These are phyloP conservation scores for Calephelis perditalis DNA, from an alignment of 2,888 invertebrate genomes.

Conservation along the genomic window DNA sequence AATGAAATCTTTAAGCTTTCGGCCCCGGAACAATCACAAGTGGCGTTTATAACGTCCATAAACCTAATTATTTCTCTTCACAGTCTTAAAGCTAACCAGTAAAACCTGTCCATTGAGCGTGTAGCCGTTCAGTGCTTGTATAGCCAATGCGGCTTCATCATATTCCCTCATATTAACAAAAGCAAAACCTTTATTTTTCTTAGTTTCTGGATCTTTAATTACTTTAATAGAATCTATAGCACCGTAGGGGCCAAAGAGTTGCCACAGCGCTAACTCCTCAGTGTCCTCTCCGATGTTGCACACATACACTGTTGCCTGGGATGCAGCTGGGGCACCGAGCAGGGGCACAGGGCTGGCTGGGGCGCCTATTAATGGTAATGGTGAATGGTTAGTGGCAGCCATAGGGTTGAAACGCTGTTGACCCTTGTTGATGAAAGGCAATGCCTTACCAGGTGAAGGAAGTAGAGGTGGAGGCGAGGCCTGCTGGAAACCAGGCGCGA, in stretches of 20 bases:
- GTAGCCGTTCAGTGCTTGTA: constrained; percentile 74
- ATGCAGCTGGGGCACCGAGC: constrained; percentile 54
- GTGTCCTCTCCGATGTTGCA: constrained; percentile 76
- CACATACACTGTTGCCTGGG: constrained; percentile 74
- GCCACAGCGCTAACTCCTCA: constrained; percentile 73
- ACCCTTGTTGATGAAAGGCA: constrained; percentile 73
- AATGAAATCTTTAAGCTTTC: constrained; percentile 72
- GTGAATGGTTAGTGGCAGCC: constrained; percentile 66
- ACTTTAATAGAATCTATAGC: constrained; percentile 76
- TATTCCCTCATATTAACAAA: constrained; percentile 77
- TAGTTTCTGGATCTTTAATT: constrained; percentile 74
- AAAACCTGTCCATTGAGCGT: constrained; percentile 77
- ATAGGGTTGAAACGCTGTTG: constrained; percentile 73
- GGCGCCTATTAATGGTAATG: constrained; percentile 63
- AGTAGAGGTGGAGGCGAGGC: constrained; percentile 68
- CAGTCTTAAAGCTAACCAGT: constrained; percentile 78
- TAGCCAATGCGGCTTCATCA: constrained; percentile 74
- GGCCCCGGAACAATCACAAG: constrained; percentile 66
- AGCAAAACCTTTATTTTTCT: constrained; percentile 76
- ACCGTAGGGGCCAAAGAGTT: constrained; percentile 73
- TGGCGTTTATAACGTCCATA: constrained; percentile 63
- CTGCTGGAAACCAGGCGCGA: constrained; percentile 63
- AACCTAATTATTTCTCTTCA: constrained; percentile 71
- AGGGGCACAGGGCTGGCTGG: constrained; percentile 67
- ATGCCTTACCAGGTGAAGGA: constrained; percentile 71